phyloP scores from a whole-genome alignment of 1,140 invertebrate species.

The Mactra quadrangularis region DNA sequence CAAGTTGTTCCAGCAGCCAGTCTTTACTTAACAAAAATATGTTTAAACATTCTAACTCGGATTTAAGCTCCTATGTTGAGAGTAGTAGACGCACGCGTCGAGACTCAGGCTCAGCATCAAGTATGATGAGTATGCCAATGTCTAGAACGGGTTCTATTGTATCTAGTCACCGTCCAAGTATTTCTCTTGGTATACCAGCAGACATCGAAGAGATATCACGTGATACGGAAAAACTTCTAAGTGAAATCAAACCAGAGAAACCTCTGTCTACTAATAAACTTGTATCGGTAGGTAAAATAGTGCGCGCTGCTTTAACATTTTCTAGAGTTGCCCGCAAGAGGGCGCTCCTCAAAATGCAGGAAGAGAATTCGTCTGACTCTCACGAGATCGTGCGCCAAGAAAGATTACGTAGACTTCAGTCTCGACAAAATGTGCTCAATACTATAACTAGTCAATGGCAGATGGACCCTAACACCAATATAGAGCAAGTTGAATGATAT shows the following conservation, averaged over 20 bases:
- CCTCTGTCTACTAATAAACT: conserved; percentile 44
- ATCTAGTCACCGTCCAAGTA: conserved; percentile 48
- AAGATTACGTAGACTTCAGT: conserved; percentile 45
- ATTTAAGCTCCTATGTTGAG: conserved; percentile 31
- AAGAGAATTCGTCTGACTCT: conserved; percentile 50
- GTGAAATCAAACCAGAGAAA: conserved; percentile 55
- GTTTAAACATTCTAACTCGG: conserved; percentile 41
- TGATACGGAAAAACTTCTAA: conserved; percentile 45
- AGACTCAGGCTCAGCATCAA: conserved; percentile 41
- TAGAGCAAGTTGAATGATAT: conserved; percentile 54
- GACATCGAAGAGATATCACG: conserved; percentile 48
- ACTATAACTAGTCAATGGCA: conserved; percentile 49
- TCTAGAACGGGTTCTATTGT: conserved; percentile 41
- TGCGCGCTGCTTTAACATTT: conserved; percentile 53
- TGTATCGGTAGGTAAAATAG: conserved; percentile 41
- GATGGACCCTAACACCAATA: conserved; percentile 20
- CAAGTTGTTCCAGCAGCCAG: not conserved
- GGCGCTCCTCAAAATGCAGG: conserved; percentile 43
- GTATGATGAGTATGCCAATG: conserved; percentile 47
- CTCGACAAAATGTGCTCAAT: conserved; percentile 43
- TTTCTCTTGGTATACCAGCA: conserved; percentile 37
- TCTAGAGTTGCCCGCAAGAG: conserved; percentile 52
- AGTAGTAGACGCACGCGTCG: conserved; percentile 10
- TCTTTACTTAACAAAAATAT: not conserved
- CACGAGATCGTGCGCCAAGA: conserved; percentile 56